Percentiles rank a stretch among this genome's conserved stretches.
phyloP scores from a whole-genome alignment of 2,888 invertebrate genomes.

The Dascillus cervinus region DNA sequence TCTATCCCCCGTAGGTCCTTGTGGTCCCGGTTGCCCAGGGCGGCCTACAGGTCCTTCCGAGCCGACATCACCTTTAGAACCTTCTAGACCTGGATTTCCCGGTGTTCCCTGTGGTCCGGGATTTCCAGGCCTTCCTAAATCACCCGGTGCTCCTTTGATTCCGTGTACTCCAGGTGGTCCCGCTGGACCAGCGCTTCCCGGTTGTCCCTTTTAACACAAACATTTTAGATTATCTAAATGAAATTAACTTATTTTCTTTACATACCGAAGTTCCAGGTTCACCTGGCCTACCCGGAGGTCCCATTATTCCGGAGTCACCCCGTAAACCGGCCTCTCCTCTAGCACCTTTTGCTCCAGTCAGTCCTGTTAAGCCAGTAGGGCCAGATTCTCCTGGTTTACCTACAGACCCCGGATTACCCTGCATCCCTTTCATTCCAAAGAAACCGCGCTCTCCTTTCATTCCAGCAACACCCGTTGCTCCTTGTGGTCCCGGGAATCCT shows the following conservation, averaged over 20 bases:
- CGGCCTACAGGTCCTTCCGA: constrained; percentile 62
- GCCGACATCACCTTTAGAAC: constrained; percentile 68
- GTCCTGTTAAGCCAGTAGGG: constrained; percentile 55
- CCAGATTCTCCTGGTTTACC: constrained; percentile 73
- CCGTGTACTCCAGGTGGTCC: constrained; percentile 66
- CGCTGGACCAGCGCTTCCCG: constrained; percentile 61
- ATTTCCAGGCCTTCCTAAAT: constrained; percentile 59
- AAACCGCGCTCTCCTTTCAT: constrained; percentile 54
- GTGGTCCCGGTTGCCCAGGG: constrained; percentile 60
- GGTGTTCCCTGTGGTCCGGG: constrained; percentile 62
- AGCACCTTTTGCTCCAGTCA: constrained; percentile 63
- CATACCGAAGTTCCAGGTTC: constrained; percentile 63
- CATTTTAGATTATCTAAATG: constrained; percentile 2
- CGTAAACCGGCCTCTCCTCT: constrained; percentile 69
- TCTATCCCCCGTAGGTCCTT: constrained; percentile 61
- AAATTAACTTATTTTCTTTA: constrained; percentile 11
- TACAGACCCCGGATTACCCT: constrained; percentile 62
- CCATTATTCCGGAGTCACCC: constrained; percentile 66
- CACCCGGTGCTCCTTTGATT: constrained; percentile 63
- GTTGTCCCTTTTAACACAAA: constrained; percentile 51
- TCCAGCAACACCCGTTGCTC: constrained; percentile 56
- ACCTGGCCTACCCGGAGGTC: constrained; percentile 72
- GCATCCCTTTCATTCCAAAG: constrained; percentile 61
- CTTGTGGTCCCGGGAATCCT: constrained; percentile 60
- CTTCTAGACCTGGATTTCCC: constrained; percentile 65